These are phyloP conservation scores for Metopia argyrocephala DNA, from an alignment of 2,888 invertebrate genomes.

Conservation along the genomic window DNA sequence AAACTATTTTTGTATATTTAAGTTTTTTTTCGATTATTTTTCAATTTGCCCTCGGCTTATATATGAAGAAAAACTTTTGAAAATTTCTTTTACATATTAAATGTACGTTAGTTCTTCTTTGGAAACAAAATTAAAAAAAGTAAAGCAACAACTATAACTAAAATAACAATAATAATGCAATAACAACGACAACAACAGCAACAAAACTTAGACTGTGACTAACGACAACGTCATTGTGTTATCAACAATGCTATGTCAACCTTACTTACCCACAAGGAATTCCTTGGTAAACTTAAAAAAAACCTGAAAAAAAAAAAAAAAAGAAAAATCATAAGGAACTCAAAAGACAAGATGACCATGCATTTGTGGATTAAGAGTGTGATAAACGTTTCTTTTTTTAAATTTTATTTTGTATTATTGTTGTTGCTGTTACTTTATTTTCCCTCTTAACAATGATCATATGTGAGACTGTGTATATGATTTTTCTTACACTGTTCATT, in stretches of 20 bases:
- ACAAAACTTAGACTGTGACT: conserved; percentile 59
- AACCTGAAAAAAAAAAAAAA: conserved; percentile 23
- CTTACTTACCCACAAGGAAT: conserved; percentile 66
- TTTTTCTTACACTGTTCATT: conserved; percentile 23
- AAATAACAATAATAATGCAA: conserved; percentile 31
- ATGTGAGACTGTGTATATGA: conserved; percentile 4
- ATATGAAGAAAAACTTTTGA: conserved; percentile 6
- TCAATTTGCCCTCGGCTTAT: neutral
- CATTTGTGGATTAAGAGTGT: conserved; percentile 64
- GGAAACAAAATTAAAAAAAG: conserved; percentile 36
- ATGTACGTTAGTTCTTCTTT: conserved; percentile 17
- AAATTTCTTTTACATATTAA: conserved; percentile 22
- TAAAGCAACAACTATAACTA: conserved; percentile 29
- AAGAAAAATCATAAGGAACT: conserved; percentile 8
- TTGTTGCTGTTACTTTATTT: conserved; percentile 26
- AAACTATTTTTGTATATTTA: too few species aligned
- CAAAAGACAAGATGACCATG: conserved; percentile 58
- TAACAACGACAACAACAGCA: conserved; percentile 35
- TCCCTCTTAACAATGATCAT: conserved; percentile 11
- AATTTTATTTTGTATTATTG: conserved; percentile 17
- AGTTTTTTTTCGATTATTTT: conserved; percentile 5
- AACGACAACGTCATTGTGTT: conserved; percentile 65
- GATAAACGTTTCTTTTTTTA: conserved; percentile 60
- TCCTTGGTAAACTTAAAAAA: conserved; percentile 60
- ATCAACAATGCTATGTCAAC: conserved; percentile 66